Base-by-base conservation (phyloP, 2,888 invertebrate species). In the Erannis defoliaria region DNA sequence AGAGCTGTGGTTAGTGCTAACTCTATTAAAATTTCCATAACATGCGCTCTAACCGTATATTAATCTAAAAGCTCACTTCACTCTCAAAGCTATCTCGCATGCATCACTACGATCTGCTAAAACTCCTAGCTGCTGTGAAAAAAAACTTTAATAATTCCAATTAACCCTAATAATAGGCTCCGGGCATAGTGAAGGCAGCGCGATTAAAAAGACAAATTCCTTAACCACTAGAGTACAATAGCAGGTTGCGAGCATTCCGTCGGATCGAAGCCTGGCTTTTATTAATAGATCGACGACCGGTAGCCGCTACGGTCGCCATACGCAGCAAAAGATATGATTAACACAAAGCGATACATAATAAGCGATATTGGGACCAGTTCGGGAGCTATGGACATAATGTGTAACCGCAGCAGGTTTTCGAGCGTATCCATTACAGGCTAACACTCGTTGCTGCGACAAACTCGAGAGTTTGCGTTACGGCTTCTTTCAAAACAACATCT, bases 201-300 rank as follows among this genome's bases (percentile, higher is more conserved):
- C 87, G 88, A 90, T 92, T 92, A 92, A 90, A 93, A 92, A 92
- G 90, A 92, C 93, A 92, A 92, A 92, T 92, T 91, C 89, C 78
- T 88, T 85, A 85, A 89, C 88, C 87, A 86, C 86, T 82, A 82
- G 82, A 89, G 80, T 81, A 91, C 93, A 93, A 92, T 92, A 88
- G 93, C 87, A 82, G 89, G 88, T 88, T 89, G 85, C 77, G 78
- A 81, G 87, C 85, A 87, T 88, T 89, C 90, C 84, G 81, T 80
- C 74, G 66, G 77, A 77, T 78, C 79, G 81, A 80, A 82, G 82
- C 76, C 77, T 79, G 77, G 81, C 83, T 84, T 85, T 84, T 92
- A 91, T 92, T 91, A 92, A 93, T 92, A 92, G 92, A 90, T 80
- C 82, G 71, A 70, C 84, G 86, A 88, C 89, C 90, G 88, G 92